Base-by-base conservation (phyloP, 1,140 invertebrate genomes). In the Papilio helenus region DNA sequence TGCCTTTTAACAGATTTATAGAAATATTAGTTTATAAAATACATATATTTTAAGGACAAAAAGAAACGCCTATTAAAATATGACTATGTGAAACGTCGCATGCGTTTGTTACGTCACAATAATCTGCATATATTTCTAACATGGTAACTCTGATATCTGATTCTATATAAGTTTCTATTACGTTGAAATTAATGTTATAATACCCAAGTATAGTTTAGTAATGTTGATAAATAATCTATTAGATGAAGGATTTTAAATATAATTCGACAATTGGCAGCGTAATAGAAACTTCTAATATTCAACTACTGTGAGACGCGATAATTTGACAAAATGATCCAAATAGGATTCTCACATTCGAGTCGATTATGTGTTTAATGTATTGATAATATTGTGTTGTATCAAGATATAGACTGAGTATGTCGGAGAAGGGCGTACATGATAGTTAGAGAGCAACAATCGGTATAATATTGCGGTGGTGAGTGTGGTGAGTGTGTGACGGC, bases 1-100 rank as follows among this genome's bases (percentile, higher is more conserved):
- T 84, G 81, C 80, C 76, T 80, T 65, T 80, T 82, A 58, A 74
- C 20, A 39, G n/a, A 49, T 74, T 51, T 29, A 74, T 51, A 26
- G 46, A 51, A 18, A 18, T 51, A 51, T 29, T 49, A 49, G 20
- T 26, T 26, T 4, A 51, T 51, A 51, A 74, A 26, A 68, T 29
- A 12, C 7, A 26, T 23, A 12, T 65, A 65, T 65, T 3, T 26
- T 26, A 65, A 65, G 10, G 1, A 1, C 2, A 29, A 29, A 1
- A 68, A 29, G 14, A 29, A 29, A 68, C 1, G 26, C 26, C 61
- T 68, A 14, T 29, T 29, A 12, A 29, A 16, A 26, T 68, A 61
- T 61, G 12, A 61, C 20, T 16, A 61, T 61, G 3, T 76, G 5
- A 58, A 74, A 55, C 18, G 49, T 20, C 73, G 74, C 74, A 76